Evolutionary conservation across 2,888 invertebrate species (phyloP), one percentile per base, ranked within the genome.

Genomic region (Hemistola chrysoprasaria): DNA sequence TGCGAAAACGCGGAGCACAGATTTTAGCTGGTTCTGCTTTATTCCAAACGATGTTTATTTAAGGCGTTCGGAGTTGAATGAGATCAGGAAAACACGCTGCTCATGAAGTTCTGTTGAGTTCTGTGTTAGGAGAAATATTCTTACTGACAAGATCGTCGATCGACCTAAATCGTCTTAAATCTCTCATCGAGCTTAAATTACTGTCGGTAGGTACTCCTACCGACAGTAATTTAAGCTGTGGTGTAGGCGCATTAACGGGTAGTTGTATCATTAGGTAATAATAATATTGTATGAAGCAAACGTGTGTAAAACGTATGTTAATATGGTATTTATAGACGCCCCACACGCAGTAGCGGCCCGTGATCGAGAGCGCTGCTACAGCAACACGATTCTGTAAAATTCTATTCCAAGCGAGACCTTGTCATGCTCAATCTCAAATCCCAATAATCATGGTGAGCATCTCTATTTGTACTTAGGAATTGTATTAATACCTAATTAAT

Each of bases 341-440:
- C 83, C 87, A 86, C 87, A 76, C 85, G 82, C 84, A 65, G 84
- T 56, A 70, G 63, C 63, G 74, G 68, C 76, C 57, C 69, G 62
- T 61, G 75, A 70, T n/a, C n/a, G n/a, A 76, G 71, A 77, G 81
- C 77, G 81, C 85, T 83, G 82, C 84, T 78, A 3, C 16, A 16
- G 3, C 16, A 16, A 16, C 16, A 16, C 16, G 16, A 16, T 16
- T 16, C 16, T 16, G 16, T 16, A 61, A 61, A 68, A 69, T 71
- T 81, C 84, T 84, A 82, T 83, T 83, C 80, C 75, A 77, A 73
- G 77, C 71, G 70, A 70, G 76, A 84, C 82, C 82, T 84, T 83
- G 80, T n/a, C 71, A 63, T 69, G 16, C 16, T 16, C 16, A 3
- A 4, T 16, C 16, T 16, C 4, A 16, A 3, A 4, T 16, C 16